These are phyloP conservation scores for Archips crataeganus DNA, from an alignment of 2,888 invertebrate species.

Conservation along the genomic window DNA sequence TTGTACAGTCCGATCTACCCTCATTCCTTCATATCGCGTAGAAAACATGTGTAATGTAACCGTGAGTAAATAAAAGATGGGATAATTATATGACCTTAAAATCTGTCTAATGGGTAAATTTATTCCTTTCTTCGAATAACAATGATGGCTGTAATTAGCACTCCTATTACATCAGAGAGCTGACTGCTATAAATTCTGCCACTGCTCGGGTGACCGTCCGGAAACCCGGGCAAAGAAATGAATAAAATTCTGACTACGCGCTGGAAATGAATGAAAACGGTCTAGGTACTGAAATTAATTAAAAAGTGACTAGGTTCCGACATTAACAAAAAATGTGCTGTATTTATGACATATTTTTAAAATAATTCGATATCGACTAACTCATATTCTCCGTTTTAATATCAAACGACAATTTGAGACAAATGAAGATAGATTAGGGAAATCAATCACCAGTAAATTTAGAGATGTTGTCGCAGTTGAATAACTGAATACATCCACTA, in stretches of 20 bases:
- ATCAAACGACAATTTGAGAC: too few species aligned
- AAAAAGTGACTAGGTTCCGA: neutral
- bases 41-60: too few species aligned
- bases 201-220: conserved; percentile 6
- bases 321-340: neutral
- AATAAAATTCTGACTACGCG: neutral
- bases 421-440: too few species aligned
- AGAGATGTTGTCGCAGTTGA: too few species aligned
- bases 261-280: conserved; percentile 12
- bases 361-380: neutral
- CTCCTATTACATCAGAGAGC: conserved; percentile 40
- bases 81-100: conserved; percentile 15
- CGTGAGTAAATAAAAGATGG: conserved; percentile 10
- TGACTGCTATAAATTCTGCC: conserved; percentile 8
- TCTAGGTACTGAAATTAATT: conserved; percentile 1
- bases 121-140: conserved; percentile 31
- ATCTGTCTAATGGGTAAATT: conserved; percentile 14
- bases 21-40: too few species aligned
- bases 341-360: neutral
- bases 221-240: neutral
- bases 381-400: neutral
- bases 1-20: too few species aligned
- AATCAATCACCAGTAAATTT: too few species aligned
- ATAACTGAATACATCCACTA: too few species aligned
- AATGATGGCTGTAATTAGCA: conserved; percentile 43